Base-by-base conservation (phyloP, 2,113 vertebrate genomes). In the Xenopus laevis region DNA sequence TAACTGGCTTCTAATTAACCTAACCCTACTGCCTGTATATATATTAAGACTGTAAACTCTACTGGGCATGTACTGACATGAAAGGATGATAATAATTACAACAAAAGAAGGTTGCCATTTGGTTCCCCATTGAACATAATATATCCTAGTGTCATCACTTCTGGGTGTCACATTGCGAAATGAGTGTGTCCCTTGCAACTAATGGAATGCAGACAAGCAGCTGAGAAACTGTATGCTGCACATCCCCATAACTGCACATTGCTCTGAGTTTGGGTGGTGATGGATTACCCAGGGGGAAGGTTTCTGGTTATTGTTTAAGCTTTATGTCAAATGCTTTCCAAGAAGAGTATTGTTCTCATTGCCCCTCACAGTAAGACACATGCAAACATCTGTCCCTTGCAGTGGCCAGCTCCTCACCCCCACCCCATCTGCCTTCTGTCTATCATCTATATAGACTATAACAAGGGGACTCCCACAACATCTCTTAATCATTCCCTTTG, bases 371-470 rank as follows among this genome's bases (percentile, higher is more conserved):
- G 27, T 27, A 53, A 47, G 17, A 20, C 60, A 18, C 18, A n/a
- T 50, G 50, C 57, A 72, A 72, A 72, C 71, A 72, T 64, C 71
- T 72, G 71, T 55, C 27, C 71, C 58, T 13, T 30, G 17, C 13
- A 20, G 46, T 30, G 20, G 27, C n/a, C 44, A 27, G 33, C 16
- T 50, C 11, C 17, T 11, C 68, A 7, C 45, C 59, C 45, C 45
- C 44, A 13, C 1, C 27, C n/a, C 13, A 55, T 40, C 52, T 40
- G 27, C 68, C 50, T 4, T 17, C 13, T 17, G 4, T 16, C 61
- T 16, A n/a, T 17, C 12, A 16, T 21, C 47, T 20, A 18, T 40
- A 57, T 52, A 55, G 55, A 72, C 52, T 44, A 13, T n/a, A 63
- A 72, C 63, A 17, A 17, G 2, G 11, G 4, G 18, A 64, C n/a